A percentile compares a stretch with the other conserved stretches of the same genome.
phyloP scores from a whole-genome alignment of 2,888 invertebrate genomes.

The Tipula vernalis region DNA sequence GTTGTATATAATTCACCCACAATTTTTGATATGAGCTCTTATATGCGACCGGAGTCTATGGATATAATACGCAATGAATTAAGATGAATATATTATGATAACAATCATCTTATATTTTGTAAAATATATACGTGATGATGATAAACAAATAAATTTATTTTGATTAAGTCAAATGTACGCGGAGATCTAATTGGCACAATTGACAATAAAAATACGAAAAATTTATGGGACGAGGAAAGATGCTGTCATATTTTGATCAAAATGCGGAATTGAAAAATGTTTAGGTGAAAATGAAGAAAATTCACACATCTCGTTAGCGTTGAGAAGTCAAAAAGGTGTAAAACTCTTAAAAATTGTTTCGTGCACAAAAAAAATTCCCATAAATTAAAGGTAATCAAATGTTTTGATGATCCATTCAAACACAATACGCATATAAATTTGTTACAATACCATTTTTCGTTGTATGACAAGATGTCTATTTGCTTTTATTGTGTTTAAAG shows the following conservation, averaged over 20 bases:
- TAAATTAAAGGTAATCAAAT: background rate
- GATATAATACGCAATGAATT: background rate
- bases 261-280: background rate
- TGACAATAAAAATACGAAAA: background rate
- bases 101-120: background rate
- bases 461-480: background rate
- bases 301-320: background rate
- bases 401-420: background rate
- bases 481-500: background rate
- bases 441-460: background rate
- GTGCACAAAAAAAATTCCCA: background rate
- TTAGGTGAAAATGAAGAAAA: background rate
- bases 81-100: background rate
- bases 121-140: background rate
- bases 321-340: background rate
- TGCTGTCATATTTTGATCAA: background rate
- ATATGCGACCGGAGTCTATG: background rate
- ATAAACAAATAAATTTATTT: conserved; percentile 8
- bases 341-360: background rate
- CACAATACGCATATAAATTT: background rate
- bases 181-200: background rate
- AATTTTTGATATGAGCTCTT: too few relatives aligned
- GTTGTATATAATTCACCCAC: background rate
- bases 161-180: background rate
- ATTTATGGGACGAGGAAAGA: background rate